Percentiles rank a stretch among this genome's conserved stretches.
phyloP scores from a whole-genome alignment of 2,113 vertebrate species.

The Megalops atlanticus region DNA sequence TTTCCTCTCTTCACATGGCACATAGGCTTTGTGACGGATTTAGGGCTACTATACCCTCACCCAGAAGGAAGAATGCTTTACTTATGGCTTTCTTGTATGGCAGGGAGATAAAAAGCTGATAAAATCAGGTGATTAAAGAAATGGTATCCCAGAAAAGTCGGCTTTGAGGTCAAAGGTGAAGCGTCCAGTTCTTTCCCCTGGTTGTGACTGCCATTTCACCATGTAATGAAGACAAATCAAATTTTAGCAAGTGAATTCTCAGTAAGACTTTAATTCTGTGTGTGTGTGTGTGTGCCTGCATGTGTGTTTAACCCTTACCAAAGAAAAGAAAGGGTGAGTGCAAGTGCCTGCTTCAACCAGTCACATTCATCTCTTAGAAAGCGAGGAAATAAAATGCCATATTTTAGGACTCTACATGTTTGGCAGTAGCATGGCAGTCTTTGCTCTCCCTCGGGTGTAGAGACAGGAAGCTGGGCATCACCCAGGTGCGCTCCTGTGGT shows the following conservation, averaged over 20 bases:
- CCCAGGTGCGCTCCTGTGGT: neutral
- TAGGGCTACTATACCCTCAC: neutral
- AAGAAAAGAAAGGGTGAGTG: neutral
- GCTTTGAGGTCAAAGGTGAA: no score
- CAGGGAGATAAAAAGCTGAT: neutral
- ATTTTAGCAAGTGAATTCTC: no score
- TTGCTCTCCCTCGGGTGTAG: neutral
- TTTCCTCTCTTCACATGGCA: neutral
- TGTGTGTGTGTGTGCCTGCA: slow-evolving; percentile 6
- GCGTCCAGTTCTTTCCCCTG: no score
- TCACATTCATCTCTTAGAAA: neutral
- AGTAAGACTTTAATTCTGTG: neutral
- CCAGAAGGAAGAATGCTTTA: neutral
- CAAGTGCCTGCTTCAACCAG: neutral
- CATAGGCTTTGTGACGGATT: neutral
- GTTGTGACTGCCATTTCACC: neutral
- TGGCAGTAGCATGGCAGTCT: no score
- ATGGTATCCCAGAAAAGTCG: no score
- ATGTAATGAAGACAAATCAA: neutral
- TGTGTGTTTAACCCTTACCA: slow-evolving; percentile 27
- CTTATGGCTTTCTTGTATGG: neutral
- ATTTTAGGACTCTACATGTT: neutral
- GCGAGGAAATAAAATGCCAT: no score
- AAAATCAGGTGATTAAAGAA: no score
- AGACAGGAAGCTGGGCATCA: neutral